Evolutionary conservation across 2,113 vertebrate species (phyloP).

Genomic region (Archilochus colubris): DNA sequence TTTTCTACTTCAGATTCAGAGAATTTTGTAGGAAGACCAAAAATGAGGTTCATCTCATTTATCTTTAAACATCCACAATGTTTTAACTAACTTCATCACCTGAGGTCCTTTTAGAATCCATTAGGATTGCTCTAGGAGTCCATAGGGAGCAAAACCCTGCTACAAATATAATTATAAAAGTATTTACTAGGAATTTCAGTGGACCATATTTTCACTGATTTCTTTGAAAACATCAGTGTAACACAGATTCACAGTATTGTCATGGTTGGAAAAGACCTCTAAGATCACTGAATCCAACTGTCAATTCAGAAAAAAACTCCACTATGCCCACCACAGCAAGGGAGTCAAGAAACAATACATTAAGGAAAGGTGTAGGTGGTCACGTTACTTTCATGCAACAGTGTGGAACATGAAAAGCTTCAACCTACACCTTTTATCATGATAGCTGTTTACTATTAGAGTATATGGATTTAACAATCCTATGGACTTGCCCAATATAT

Average conservation of each 20-base stretch:
- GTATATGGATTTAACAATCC: neutral
- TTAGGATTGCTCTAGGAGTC: neutral
- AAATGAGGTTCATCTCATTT: neutral
- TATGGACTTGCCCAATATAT: neutral
- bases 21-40: neutral
- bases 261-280: too few relatives aligned
- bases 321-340: too few relatives aligned
- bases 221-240: neutral
- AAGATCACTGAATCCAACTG: too few relatives aligned
- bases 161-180: neutral
- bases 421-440: neutral
- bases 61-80: neutral
- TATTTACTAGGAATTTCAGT: neutral
- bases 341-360: neutral
- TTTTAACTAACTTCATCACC: neutral
- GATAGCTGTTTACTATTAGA: neutral
- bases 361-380: neutral
- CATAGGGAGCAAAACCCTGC: neutral
- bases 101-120: neutral
- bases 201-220: neutral
- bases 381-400: neutral
- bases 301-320: too few relatives aligned
- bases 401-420: neutral
- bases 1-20: neutral
- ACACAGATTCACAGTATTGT: too few relatives aligned